Percentiles rank a stretch among this genome's conserved stretches.
phyloP scores from a whole-genome alignment of 2,888 invertebrate species.

The Pachydiplax longipennis region DNA sequence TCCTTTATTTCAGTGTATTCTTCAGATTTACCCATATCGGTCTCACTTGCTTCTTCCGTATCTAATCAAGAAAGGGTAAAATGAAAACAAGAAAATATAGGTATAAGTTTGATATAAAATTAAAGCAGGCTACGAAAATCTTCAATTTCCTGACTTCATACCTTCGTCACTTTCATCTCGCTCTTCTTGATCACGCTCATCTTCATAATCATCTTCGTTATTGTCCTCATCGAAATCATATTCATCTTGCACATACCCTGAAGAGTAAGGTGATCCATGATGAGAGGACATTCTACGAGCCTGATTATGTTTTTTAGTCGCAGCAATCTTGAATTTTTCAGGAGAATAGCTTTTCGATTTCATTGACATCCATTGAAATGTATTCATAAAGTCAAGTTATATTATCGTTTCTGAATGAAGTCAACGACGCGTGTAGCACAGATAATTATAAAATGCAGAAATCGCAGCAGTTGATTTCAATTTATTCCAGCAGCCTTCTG shows the following conservation, averaged over 20 bases:
- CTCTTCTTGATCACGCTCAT: constrained; percentile 72
- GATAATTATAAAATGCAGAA: not conserved
- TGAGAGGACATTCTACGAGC: constrained; percentile 59
- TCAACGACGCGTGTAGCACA: not conserved
- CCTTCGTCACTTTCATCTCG: constrained; percentile 68
- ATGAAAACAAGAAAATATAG: not conserved
- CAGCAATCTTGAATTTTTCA: constrained; percentile 36
- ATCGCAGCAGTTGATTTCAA: not conserved
- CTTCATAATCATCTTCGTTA: constrained; percentile 74
- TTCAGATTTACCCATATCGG: constrained; percentile 84
- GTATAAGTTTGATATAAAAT: not conserved
- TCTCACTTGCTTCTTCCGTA: constrained; percentile 96
- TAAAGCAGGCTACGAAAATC: not conserved
- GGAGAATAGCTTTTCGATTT: constrained; percentile 40
- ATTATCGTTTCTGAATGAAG: not conserved
- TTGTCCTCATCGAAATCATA: constrained; percentile 78
- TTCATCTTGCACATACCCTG: constrained; percentile 70
- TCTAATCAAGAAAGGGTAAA: constrained; percentile 63
- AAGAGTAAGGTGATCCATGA: constrained; percentile 73
- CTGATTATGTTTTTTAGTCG: constrained; percentile 11
- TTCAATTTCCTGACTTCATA: constrained; percentile 55
- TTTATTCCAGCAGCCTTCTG: too few species aligned
- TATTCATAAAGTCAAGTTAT: constrained; percentile 22
- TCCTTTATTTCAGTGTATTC: constrained; percentile 87
- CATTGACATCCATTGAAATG: constrained; percentile 42